A percentile compares a stretch with the other conserved stretches of the same genome.
Evolutionary conservation across 2,797 vertebrate genomes (phyloP).

Genomic region (Gallinago solitaria): DNA sequence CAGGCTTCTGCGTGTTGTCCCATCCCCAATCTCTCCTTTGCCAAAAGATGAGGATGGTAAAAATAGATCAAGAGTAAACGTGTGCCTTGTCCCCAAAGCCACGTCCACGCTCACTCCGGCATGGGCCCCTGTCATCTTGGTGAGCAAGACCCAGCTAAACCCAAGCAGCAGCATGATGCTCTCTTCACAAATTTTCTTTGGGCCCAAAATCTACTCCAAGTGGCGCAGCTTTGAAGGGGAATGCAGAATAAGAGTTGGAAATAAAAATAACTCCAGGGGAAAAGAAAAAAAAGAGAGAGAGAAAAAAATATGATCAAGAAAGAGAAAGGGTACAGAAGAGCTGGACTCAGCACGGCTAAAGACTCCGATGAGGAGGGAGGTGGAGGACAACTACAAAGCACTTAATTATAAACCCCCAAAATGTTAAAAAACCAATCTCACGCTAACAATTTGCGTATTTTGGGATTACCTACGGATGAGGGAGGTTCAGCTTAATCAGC

Average conservation of each 20-base stretch:
- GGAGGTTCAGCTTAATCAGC: conserved; percentile 63
- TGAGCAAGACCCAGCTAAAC: not conserved
- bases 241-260: not conserved
- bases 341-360: not conserved
- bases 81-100: not conserved
- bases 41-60: not conserved
- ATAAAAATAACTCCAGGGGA: not conserved
- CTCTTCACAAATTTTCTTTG: not conserved
- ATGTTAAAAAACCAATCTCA: conserved; percentile 49
- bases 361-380: not conserved
- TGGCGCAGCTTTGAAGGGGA: not conserved
- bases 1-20: not conserved
- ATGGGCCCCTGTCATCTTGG: rapidly evolving
- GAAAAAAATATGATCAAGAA: not conserved
- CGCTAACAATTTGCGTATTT: conserved; percentile 30
- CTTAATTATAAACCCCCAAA: conserved; percentile 57
- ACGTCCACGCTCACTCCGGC: rapidly evolving
- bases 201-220: not conserved
- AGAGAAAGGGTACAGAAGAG: not conserved
- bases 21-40: not conserved
- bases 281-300: not conserved
- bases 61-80: not conserved
- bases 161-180: rapidly evolving
- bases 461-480: conserved; percentile 68
- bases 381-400: conserved; percentile 4